Evolutionary conservation across 1,140 invertebrate genomes (phyloP), one percentile per base, ranked within the genome.

Genomic region (Palaemon carinicauda): DNA sequence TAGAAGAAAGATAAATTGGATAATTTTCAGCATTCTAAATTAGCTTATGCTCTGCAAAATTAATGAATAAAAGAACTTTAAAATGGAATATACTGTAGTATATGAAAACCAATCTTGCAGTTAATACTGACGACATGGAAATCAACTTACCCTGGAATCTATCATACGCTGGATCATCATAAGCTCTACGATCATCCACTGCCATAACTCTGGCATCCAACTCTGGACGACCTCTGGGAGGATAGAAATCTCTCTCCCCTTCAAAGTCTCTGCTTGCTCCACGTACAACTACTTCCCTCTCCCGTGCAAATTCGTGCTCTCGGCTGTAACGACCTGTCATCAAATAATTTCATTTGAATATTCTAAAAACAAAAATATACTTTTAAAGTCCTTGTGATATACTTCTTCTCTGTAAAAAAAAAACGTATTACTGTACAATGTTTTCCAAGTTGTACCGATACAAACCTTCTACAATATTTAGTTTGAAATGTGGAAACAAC

Each of bases 111-210:
- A 79, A 79, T n/a, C n/a, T n/a, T n/a, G n/a, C 52, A 24, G 17
- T 79, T 19, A 79, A 4, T 19, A 54, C 31, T 19, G 31, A 21
- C 21, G n/a, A 77, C 29, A 19, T 41, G 29, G 21, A 24, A 27
- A 21, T 19, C 17, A 79, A 79, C 84, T 71, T 33, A 86, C 84
- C 80, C 60, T 80, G 84, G 54, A 80, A 86, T 31, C 74, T 79
- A 21, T 86, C 84, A 56, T 86, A 86, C 3, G 84, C 84, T 33
- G 84, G 60, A 19, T 86, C 84, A 24, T 86, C 84, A 33, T 86
- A 86, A 27, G 84, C 54, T 2, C 84, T 50, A 15, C 84, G 33
- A 50, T 86, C 84, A 56, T 86, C 84, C 24, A 86, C 75, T 17
- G 84, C 56, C 56, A 86, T n/a, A 0, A 79, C 84, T 50, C 84